These are phyloP conservation scores for Poecilia picta DNA, from an alignment of 2,797 vertebrate species.

Conservation along the genomic window DNA sequence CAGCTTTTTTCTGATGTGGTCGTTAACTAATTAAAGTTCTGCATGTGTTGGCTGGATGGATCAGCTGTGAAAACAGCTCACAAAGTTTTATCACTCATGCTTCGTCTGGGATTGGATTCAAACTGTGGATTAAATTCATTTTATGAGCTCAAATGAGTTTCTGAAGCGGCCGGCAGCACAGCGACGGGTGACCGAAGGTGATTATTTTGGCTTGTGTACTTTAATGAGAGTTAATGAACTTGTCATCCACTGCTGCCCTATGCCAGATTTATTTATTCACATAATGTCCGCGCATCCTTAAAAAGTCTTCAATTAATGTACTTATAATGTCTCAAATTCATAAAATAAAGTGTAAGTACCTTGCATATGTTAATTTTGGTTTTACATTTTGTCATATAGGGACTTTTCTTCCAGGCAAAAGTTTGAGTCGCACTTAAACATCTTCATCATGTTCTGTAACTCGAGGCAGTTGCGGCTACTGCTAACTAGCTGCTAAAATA, in stretches of 20 bases:
- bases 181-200: background rate
- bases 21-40: conserved; percentile 7
- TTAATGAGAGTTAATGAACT: background rate
- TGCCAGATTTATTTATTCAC: background rate
- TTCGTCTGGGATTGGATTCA: conserved; percentile 1
- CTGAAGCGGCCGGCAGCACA: background rate
- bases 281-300: no score
- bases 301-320: no score
- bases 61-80: background rate
- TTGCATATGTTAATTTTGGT: no score
- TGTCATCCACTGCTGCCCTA: background rate
- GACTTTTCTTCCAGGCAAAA: no score
- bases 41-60: background rate
- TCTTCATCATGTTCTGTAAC: no score
- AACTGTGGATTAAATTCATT: background rate
- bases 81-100: conserved; percentile 2
- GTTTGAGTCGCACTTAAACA: no score
- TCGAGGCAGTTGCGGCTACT: no score
- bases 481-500: no score
- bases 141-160: background rate
- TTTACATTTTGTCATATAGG: no score
- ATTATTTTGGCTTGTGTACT: background rate
- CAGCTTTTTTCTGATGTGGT: conserved; percentile 9
- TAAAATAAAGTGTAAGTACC: no score
- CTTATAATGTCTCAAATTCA: no score